These are phyloP conservation scores for Drosophila fulvimacula DNA, from an alignment of 2,888 invertebrate species.

Conservation along the genomic window DNA sequence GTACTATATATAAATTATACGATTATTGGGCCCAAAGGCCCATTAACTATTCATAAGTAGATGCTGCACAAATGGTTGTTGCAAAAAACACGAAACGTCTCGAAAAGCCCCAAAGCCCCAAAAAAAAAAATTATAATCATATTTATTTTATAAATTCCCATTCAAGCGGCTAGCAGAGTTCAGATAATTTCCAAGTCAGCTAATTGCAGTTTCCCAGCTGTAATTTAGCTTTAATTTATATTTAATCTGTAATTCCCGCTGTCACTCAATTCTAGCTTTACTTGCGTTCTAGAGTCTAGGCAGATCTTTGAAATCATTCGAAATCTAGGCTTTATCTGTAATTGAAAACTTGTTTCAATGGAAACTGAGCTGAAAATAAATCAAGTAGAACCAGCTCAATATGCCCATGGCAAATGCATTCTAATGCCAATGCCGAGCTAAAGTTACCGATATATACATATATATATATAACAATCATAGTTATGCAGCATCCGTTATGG, in stretches of 20 bases:
- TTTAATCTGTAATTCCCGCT: background rate
- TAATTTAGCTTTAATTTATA: background rate
- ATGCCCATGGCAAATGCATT: constrained; percentile 43
- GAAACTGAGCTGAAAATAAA: constrained; percentile 16
- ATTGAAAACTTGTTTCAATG: constrained; percentile 28
- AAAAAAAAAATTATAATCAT: background rate
- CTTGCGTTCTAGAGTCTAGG: background rate
- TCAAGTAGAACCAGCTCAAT: constrained; percentile 62
- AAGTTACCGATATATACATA: too few relatives aligned
- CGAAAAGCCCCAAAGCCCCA: background rate
- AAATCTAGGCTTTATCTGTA: background rate
- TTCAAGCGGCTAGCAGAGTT: background rate
- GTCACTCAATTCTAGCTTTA: background rate
- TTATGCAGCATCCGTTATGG: constrained; percentile 24
- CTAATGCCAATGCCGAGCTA: constrained; percentile 11
- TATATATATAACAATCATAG: background rate
- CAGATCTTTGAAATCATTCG: background rate
- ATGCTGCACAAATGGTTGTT: constrained; percentile 7
- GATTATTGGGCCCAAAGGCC: constrained; percentile 37
- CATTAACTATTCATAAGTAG: constrained; percentile 64
- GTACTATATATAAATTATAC: constrained; percentile 63
- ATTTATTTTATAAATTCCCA: too few relatives aligned
- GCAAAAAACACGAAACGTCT: constrained; percentile 26
- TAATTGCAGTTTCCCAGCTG: constrained; percentile 11
- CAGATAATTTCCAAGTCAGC: constrained; percentile 3